Evolutionary conservation across 1,140 invertebrate genomes (phyloP).

Genomic region (Papilio aristodemus): DNA sequence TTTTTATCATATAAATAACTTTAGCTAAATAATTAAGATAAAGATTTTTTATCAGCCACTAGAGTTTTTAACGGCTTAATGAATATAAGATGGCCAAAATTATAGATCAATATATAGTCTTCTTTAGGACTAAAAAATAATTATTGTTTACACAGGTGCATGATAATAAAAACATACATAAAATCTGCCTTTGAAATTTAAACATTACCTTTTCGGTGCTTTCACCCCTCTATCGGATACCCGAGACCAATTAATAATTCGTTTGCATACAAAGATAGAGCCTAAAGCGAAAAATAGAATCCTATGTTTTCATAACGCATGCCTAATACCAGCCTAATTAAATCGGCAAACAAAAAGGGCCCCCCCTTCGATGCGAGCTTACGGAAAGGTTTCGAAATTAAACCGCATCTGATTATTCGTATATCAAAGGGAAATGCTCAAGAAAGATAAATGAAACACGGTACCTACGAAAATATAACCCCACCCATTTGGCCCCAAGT

Average conservation of each 20-base stretch:
- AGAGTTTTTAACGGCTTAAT: too few relatives aligned
- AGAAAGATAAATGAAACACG: constrained; percentile 59
- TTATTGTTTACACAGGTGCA: too few relatives aligned
- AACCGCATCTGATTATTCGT: constrained; percentile 60
- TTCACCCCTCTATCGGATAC: not conserved
- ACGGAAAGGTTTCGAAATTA: constrained; percentile 44
- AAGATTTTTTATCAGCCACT: too few relatives aligned
- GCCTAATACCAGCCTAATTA: constrained; percentile 63
- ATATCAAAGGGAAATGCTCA: constrained; percentile 65
- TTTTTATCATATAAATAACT: too few relatives aligned
- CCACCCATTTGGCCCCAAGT: constrained; percentile 49
- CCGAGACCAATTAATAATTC: constrained; percentile 59
- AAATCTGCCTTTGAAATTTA: not conserved
- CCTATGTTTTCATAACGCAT: constrained; percentile 66
- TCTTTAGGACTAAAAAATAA: too few relatives aligned
- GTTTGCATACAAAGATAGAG: constrained; percentile 53
- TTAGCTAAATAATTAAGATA: too few relatives aligned
- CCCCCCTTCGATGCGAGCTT: constrained; percentile 36
- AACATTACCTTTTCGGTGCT: not conserved
- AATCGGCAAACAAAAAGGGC: constrained; percentile 58
- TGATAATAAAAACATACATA: too few relatives aligned
- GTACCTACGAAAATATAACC: constrained; percentile 52
- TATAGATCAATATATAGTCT: too few relatives aligned
- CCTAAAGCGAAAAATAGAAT: constrained; percentile 57
- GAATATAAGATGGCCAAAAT: too few relatives aligned